These are phyloP conservation scores for Nyctibius grandis DNA, from an alignment of 2,797 vertebrate species.

Conservation along the genomic window DNA sequence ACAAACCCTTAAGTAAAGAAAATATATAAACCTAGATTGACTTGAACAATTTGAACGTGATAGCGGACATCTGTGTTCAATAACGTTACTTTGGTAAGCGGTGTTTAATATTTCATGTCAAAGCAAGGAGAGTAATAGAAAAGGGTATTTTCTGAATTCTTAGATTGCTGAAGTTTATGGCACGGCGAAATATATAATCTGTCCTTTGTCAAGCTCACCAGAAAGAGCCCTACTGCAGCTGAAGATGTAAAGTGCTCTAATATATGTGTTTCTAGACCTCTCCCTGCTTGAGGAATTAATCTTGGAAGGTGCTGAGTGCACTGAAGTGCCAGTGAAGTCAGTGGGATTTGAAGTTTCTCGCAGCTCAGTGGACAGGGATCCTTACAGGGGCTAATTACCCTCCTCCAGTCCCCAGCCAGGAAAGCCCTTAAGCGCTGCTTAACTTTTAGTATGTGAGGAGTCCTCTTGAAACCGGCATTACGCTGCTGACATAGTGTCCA, in stretches of 20 bases:
- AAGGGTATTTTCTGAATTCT: slow-evolving; percentile 66
- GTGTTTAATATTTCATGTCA: slow-evolving; percentile 82
- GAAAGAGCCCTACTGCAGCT: slow-evolving; percentile 69
- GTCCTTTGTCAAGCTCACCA: slow-evolving; percentile 76
- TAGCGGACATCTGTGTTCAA: slow-evolving; percentile 78
- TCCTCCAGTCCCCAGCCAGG: not conserved
- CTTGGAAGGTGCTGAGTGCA: slow-evolving; percentile 60
- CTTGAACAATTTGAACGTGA: slow-evolving; percentile 75
- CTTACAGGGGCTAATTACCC: slow-evolving; percentile 1
- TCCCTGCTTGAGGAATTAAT: slow-evolving; percentile 53
- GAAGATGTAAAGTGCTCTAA: slow-evolving; percentile 59
- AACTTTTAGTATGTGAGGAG: not conserved
- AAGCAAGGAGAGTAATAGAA: slow-evolving; percentile 73
- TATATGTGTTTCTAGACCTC: slow-evolving; percentile 67
- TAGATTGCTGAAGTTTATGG: slow-evolving; percentile 69
- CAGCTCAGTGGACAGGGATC: not conserved
- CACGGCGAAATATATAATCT: slow-evolving; percentile 67
- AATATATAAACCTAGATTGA: slow-evolving; percentile 73
- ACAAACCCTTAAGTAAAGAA: slow-evolving; percentile 66
- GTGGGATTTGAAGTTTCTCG: slow-evolving; percentile 42
- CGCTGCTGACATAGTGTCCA: not conserved
- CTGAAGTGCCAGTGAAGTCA: slow-evolving; percentile 58
- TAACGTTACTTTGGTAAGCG: slow-evolving; percentile 73
- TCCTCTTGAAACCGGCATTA: not conserved
- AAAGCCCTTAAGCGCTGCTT: slow-evolving; percentile 36